phyloP scores from a whole-genome alignment of 2,888 invertebrate genomes.

The Pantelozetes paolii region DNA sequence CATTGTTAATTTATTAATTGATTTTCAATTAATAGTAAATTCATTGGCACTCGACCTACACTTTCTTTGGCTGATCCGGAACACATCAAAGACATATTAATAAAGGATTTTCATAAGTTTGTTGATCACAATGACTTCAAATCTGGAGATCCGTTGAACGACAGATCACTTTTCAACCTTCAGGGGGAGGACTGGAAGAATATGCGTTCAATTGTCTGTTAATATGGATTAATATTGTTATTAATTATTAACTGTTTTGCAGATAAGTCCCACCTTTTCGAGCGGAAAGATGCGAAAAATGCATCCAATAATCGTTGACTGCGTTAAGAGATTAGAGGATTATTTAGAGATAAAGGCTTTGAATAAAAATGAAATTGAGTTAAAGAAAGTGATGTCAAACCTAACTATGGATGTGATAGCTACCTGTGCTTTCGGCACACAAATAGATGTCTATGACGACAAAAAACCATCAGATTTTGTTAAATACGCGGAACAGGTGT shows the following conservation, averaged over 20 bases:
- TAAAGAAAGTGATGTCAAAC: conserved; percentile 52
- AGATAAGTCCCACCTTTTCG: conserved; percentile 7
- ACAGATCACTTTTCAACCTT: not conserved
- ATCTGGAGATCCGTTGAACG: not conserved
- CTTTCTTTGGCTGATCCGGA: conserved; percentile 40
- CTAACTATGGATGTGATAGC: conserved; percentile 63
- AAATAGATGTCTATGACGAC: conserved; percentile 54
- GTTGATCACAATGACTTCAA: conserved; percentile 14
- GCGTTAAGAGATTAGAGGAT: not conserved
- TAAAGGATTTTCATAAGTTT: conserved; percentile 44
- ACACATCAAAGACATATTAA: conserved; percentile 39
- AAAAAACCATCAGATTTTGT: conserved; percentile 42
- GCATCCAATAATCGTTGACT: not conserved
- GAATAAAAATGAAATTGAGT: conserved; percentile 26
- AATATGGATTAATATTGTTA: not conserved
- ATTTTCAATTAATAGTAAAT: not conserved
- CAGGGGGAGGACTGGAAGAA: not conserved
- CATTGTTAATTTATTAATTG: not conserved
- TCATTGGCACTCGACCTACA: not conserved
- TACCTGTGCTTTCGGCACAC: conserved; percentile 61
- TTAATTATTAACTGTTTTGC: not conserved
- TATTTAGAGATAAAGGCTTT: not conserved
- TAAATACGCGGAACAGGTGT: conserved; percentile 34
- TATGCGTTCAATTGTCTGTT: not conserved
- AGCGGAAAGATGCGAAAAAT: not conserved